Evolutionary conservation across 2,888 invertebrate genomes (phyloP), one percentile per base, ranked within the genome.

Genomic region (Hedychridium roseum): DNA sequence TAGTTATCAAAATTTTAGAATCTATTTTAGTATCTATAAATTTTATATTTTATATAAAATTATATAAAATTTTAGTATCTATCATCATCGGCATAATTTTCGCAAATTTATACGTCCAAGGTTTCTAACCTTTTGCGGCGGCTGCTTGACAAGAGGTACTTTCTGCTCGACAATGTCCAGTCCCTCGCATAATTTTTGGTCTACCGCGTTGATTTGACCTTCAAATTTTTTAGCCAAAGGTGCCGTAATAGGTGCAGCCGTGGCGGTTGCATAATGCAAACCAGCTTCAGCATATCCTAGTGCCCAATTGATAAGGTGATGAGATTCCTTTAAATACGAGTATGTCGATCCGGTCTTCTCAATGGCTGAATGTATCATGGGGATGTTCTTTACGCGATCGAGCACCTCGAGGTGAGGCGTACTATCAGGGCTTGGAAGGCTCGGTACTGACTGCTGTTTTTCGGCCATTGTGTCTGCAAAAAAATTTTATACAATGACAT

Each of bases 61-160:
- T n/a, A n/a, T n/a, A n/a, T n/a, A n/a, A n/a, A n/a, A n/a, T n/a
- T n/a, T n/a, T n/a, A n/a, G n/a, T n/a, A 18, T 30, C 18, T 27
- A 17, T 20, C n/a, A n/a, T n/a, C n/a, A n/a, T n/a, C n/a, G n/a
- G n/a, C n/a, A n/a, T n/a, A n/a, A n/a, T n/a, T n/a, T n/a, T n/a
- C n/a, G n/a, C n/a, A n/a, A n/a, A n/a, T n/a, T n/a, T n/a, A n/a
- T n/a, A n/a, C n/a, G n/a, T n/a, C n/a, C n/a, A n/a, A n/a, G n/a
- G n/a, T n/a, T n/a, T n/a, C n/a, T 62, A 74, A 84, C 84, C 77
- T 84, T 81, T 57, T 78, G 73, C 4, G 85, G 83, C 27, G 82
- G 83, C 49, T 84, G 71, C 60, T 83, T 85, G 1, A 85, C 81
- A 2, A 83, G 80, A 0, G 85, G 85, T 1, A 85, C 76, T 71